These are phyloP conservation scores for Coracopsis vasa DNA, from an alignment of 2,113 vertebrate species.

Conservation along the genomic window DNA sequence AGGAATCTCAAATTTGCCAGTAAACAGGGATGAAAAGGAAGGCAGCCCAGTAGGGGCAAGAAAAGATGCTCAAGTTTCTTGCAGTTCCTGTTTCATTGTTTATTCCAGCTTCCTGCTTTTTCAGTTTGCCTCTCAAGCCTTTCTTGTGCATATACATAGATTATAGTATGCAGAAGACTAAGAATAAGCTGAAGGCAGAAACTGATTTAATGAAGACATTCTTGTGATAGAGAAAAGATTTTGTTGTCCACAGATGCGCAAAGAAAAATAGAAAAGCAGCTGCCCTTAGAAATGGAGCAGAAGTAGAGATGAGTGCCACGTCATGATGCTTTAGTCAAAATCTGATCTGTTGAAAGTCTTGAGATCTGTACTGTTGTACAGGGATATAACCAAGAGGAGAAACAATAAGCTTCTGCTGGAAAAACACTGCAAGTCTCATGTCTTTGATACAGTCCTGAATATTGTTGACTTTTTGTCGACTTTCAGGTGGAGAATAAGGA, in stretches of 20 bases:
- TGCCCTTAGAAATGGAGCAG: slow-evolving; percentile 54
- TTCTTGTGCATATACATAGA: slow-evolving; percentile 47
- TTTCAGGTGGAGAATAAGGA: background rate
- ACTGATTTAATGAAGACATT: slow-evolving; percentile 62
- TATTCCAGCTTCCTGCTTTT: slow-evolving; percentile 52
- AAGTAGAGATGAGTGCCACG: slow-evolving; percentile 18
- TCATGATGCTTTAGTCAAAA: slow-evolving; percentile 40
- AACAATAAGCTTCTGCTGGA: background rate
- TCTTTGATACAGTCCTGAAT: background rate
- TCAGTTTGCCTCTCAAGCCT: slow-evolving; percentile 49
- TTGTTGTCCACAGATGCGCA: slow-evolving; percentile 62
- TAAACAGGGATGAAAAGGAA: slow-evolving; percentile 18
- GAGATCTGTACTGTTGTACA: background rate
- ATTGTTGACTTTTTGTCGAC: background rate
- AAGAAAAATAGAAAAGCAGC: slow-evolving; percentile 67
- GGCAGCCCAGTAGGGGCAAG: background rate
- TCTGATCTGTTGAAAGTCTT: background rate
- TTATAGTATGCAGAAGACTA: slow-evolving; percentile 36
- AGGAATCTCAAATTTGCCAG: slow-evolving; percentile 23
- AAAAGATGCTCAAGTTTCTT: slow-evolving; percentile 14
- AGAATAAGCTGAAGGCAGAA: slow-evolving; percentile 61
- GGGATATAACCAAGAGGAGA: background rate
- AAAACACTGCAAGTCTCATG: background rate
- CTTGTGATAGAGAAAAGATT: slow-evolving; percentile 55
- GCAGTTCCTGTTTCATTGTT: slow-evolving; percentile 48